Conservation (phyloP, 2,113 vertebrate species). For the human (Homo sapiens) region GRCh38 chr12:104969001-104969500, state of each 20-base stretch:
- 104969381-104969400: no score
- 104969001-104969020: neutral
- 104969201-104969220: neutral
- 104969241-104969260: no score
- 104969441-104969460: neutral
- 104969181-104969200: neutral
- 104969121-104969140: neutral
- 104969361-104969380: no score
- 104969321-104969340: no score
- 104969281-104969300: no score
- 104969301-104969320: no score
- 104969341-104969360: no score
- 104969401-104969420: neutral
- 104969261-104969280: no score
- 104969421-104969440: neutral
- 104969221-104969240: no score
- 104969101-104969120: neutral
- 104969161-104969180: neutral
- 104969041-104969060: neutral
- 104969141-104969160: neutral
- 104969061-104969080: neutral
- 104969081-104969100: neutral
- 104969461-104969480: neutral
- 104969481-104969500: neutral
- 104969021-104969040: neutral